These are phyloP conservation scores for Danio kyathit DNA, from an alignment of 2,797 vertebrate genomes.

Conservation along the genomic window DNA sequence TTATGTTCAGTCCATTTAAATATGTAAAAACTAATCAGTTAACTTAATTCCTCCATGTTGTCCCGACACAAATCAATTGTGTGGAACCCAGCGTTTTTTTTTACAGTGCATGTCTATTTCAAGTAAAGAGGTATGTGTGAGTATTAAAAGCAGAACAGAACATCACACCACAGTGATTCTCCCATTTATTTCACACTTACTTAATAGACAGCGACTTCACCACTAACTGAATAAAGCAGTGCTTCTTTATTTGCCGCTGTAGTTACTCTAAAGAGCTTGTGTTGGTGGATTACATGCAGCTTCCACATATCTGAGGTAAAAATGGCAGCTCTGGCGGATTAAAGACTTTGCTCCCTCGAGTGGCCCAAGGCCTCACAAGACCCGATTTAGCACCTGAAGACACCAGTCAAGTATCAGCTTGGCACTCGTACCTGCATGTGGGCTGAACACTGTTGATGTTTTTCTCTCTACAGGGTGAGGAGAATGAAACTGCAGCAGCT, in stretches of 20 bases:
- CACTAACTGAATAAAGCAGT: neutral
- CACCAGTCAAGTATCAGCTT: slow-evolving; percentile 57
- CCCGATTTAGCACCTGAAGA: slow-evolving; percentile 62
- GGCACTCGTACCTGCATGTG: slow-evolving; percentile 53
- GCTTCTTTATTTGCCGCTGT: neutral
- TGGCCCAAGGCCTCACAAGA: slow-evolving; percentile 55
- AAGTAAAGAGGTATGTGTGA: neutral
- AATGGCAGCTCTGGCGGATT: slow-evolving; percentile 74
- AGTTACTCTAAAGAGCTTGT: slow-evolving; percentile 43
- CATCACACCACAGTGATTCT: neutral
- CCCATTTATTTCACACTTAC: neutral
- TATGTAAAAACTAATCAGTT: no score
- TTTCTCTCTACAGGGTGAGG: slow-evolving; percentile 77
- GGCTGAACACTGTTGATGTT: neutral
- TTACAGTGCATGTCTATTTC: neutral
- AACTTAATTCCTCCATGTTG: no score
- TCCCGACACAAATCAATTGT: no score
- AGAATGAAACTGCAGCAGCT: slow-evolving; percentile 71
- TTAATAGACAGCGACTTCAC: no score
- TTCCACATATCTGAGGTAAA: slow-evolving; percentile 65
- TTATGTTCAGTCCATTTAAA: no score
- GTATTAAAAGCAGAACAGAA: neutral
- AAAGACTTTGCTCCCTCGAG: slow-evolving; percentile 63
- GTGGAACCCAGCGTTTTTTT: no score
- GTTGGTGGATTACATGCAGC: slow-evolving; percentile 66